A percentile compares a stretch with the other conserved stretches of the same genome.
Conservation (phyloP, 23 tunicate species). For the Halocynthia aurantium region DNA sequence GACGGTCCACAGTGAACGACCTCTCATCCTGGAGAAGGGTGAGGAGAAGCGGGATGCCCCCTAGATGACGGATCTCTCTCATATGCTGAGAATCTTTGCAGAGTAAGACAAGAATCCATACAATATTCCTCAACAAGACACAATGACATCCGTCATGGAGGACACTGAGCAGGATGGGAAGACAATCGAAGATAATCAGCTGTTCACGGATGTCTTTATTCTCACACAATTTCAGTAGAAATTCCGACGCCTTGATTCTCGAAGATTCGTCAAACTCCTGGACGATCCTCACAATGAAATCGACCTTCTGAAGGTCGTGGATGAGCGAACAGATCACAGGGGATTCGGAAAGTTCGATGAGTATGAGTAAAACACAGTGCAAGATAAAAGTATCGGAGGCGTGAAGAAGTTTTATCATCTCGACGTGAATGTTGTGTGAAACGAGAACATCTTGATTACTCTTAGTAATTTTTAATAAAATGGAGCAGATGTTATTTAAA, state of each 20-base stretch:
- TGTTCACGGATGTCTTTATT: constrained; percentile 54
- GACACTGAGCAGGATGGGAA: constrained; percentile 65
- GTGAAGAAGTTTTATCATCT: constrained; percentile 36
- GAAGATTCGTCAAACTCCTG: constrained; percentile 76
- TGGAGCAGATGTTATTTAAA: constrained; percentile 33
- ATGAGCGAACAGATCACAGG: constrained; percentile 10
- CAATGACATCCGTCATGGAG: constrained; percentile 82
- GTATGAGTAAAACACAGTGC: constrained; percentile 63
- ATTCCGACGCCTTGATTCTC: constrained; percentile 55
- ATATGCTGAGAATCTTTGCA: constrained; percentile 73
- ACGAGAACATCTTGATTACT: constrained; percentile 27
- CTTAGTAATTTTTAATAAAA: constrained; percentile 41
- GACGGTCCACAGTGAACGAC: constrained; percentile 17
- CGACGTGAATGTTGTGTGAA: constrained; percentile 30
- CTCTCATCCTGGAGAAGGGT: constrained; percentile 45
- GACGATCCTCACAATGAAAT: constrained; percentile 46
- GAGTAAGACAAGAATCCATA: constrained; percentile 65
- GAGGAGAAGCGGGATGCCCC: constrained; percentile 76
- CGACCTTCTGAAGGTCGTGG: constrained; percentile 38
- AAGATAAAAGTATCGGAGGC: constrained; percentile 65
- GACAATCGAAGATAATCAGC: constrained; percentile 83
- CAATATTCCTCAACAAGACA: constrained; percentile 70
- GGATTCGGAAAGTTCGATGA: constrained; percentile 46
- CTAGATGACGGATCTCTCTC: constrained; percentile 69
- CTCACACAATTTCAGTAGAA: constrained; percentile 56